These are phyloP conservation scores for Synchiropus splendidus DNA, from an alignment of 2,113 vertebrate genomes.

Conservation along the genomic window DNA sequence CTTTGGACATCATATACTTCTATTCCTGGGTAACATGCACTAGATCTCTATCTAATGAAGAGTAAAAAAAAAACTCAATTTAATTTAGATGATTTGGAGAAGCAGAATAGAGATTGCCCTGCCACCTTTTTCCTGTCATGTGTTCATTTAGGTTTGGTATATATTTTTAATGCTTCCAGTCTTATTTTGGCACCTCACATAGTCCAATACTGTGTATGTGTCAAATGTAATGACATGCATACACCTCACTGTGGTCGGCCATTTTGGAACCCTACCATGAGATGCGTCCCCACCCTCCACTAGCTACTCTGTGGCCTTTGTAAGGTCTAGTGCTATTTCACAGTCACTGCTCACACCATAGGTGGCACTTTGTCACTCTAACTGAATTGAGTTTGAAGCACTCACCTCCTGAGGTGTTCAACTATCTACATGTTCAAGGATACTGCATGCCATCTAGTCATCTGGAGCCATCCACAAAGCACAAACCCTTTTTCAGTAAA, in stretches of 20 bases:
- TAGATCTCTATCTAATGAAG: no score
- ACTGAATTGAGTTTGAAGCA: slow-evolving; percentile 27
- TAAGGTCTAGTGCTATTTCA: slow-evolving; percentile 23
- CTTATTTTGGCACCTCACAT: background rate
- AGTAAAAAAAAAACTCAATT: no score
- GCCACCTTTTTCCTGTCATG: no score
- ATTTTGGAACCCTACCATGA: slow-evolving; percentile 26
- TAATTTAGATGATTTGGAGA: no score
- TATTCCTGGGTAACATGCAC: no score
- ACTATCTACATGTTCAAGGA: slow-evolving; percentile 39
- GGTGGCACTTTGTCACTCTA: slow-evolving; percentile 36
- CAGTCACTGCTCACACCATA: slow-evolving; percentile 19
- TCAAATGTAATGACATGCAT: slow-evolving; percentile 42
- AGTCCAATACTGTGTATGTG: slow-evolving; percentile 29
- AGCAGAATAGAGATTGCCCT: no score
- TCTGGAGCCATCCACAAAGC: slow-evolving; percentile 25
- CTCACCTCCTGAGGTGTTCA: slow-evolving; percentile 29
- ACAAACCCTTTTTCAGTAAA: slow-evolving; percentile 30
- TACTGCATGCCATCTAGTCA: slow-evolving; percentile 37
- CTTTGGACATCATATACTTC: no score
- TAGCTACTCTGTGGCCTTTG: slow-evolving; percentile 3
- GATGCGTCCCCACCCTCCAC: background rate
- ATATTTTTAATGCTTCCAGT: slow-evolving; percentile 9
- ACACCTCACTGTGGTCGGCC: slow-evolving; percentile 29
- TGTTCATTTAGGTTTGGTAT: no score